Percentiles rank a stretch among this genome's conserved stretches.
Evolutionary conservation across 2,113 vertebrate species (phyloP).

Genomic region (Gobius niger): DNA sequence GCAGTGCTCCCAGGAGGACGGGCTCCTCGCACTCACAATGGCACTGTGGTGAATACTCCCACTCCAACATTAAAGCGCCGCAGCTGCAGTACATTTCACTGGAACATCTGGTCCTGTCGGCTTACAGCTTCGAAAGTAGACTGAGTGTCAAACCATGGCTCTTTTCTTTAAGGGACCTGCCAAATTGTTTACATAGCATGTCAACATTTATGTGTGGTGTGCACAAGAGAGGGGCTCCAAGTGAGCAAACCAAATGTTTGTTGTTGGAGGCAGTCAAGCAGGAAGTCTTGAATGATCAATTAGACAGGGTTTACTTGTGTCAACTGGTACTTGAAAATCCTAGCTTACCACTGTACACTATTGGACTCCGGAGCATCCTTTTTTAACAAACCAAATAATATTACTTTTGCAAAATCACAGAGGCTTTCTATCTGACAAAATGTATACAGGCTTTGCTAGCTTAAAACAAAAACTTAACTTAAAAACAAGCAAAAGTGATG

Average conservation of each 20-base stretch:
- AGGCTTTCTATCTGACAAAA: neutral
- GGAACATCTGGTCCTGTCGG: slow-evolving; percentile 54
- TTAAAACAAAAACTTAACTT: too few relatives aligned
- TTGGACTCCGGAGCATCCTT: neutral
- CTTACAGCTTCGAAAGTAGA: slow-evolving; percentile 20
- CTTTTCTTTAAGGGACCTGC: slow-evolving; percentile 34
- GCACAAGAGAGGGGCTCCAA: neutral
- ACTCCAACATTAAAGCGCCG: slow-evolving; percentile 23
- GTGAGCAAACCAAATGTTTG: slow-evolving; percentile 3
- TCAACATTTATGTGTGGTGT: slow-evolving; percentile 31
- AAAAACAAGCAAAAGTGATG: too few relatives aligned
- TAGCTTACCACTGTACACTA: too few relatives aligned
- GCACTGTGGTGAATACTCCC: slow-evolving; percentile 47
- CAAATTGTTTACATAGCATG: slow-evolving; percentile 42
- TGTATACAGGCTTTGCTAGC: too few relatives aligned
- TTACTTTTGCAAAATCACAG: neutral
- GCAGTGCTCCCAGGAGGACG: slow-evolving; percentile 54
- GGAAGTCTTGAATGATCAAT: neutral
- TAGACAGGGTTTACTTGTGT: slow-evolving; percentile 1
- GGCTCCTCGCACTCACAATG: slow-evolving; percentile 49
- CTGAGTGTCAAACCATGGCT: slow-evolving; percentile 25
- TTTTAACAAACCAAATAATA: neutral
- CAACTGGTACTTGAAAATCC: neutral
- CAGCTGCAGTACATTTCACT: slow-evolving; percentile 41
- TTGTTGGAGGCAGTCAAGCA: slow-evolving; percentile 2